phyloP scores from a whole-genome alignment of 2,797 vertebrate genomes.

The Ceryle rudis region DNA sequence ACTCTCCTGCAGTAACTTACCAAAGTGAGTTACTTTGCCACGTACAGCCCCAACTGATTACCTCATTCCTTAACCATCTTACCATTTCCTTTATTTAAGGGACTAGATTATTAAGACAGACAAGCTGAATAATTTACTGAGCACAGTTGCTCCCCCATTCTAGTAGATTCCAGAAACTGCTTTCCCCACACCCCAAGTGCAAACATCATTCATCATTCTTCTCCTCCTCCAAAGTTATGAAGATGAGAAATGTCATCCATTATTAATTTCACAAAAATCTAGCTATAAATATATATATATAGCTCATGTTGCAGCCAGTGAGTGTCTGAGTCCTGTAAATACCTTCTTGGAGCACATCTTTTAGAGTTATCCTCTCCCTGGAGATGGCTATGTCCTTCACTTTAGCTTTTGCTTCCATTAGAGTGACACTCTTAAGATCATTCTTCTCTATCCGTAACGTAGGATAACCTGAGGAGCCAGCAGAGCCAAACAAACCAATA shows the following conservation, averaged over 20 bases:
- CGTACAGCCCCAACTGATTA: background rate
- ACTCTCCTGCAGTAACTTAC: background rate
- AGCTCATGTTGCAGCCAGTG: background rate
- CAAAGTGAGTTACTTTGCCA: background rate
- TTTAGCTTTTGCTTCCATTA: slow-evolving; percentile 96
- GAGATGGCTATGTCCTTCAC: slow-evolving; percentile 98
- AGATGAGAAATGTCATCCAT: background rate
- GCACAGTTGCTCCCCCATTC: fast-evolving
- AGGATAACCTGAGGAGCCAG: slow-evolving; percentile 93
- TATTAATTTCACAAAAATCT: background rate
- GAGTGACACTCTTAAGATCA: slow-evolving; percentile 95
- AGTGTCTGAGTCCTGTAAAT: background rate
- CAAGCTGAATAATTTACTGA: background rate
- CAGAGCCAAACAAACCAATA: slow-evolving; percentile 81
- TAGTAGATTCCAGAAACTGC: background rate
- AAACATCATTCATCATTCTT: background rate
- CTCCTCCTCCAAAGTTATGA: background rate
- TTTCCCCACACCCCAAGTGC: background rate
- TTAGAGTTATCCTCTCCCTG: slow-evolving; percentile 93
- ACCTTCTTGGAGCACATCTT: slow-evolving; percentile 98
- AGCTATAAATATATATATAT: background rate
- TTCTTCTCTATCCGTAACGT: slow-evolving; percentile 98
- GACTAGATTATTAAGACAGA: background rate
- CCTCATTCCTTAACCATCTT: background rate
- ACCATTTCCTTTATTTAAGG: background rate